Evolutionary conservation across 2,888 invertebrate species (phyloP).

Genomic region (Eupeodes latifasciatus): DNA sequence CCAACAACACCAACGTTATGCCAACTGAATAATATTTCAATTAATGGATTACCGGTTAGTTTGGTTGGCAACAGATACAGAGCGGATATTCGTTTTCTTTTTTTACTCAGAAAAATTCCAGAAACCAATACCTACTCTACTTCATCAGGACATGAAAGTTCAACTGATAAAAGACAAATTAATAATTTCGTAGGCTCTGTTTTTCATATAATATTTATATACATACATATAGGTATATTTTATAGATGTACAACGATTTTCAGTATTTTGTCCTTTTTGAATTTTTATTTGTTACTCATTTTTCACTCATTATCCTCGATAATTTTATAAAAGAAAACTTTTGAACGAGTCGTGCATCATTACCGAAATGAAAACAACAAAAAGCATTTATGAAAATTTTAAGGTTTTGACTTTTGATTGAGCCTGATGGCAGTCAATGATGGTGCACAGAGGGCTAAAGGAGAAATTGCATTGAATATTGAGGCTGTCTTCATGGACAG

Average conservation of each 20-base stretch:
- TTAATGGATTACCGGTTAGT: constrained; percentile 57
- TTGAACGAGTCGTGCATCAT: constrained; percentile 12
- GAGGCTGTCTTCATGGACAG: neutral
- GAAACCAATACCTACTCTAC: neutral
- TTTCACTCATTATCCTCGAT: constrained; percentile 44
- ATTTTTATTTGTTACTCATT: constrained; percentile 13
- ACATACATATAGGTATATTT: too few relatives aligned
- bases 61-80: constrained; percentile 23
- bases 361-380: neutral
- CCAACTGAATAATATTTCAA: constrained; percentile 54
- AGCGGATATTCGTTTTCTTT: neutral
- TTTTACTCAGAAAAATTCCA: neutral
- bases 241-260: constrained; percentile 13
- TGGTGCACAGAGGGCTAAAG: neutral
- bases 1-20: neutral
- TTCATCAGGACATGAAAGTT: neutral
- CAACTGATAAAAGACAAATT: constrained; percentile 17
- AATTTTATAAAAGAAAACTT: constrained; percentile 22
- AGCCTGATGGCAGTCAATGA: neutral
- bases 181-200: constrained; percentile 30
- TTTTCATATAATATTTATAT: neutral
- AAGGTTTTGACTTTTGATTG: constrained; percentile 25
- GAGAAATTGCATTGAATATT: neutral
- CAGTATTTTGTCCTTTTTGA: constrained; percentile 13
- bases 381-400: neutral